These are phyloP conservation scores for Columba guinea DNA, from an alignment of 2,797 vertebrate genomes.

Conservation along the genomic window DNA sequence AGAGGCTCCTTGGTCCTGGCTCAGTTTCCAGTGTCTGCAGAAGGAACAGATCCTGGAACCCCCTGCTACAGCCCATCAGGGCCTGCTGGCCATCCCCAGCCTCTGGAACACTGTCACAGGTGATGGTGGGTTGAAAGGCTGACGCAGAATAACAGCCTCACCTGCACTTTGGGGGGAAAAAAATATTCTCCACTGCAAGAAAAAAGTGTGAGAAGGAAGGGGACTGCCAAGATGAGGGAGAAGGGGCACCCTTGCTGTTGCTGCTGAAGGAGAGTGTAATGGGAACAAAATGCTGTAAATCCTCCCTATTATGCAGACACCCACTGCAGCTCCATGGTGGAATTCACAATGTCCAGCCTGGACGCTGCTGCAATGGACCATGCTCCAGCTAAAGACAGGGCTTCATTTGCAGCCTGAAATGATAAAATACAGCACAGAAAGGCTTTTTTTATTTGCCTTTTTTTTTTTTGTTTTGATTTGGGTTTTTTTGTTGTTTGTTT, in stretches of 20 bases:
- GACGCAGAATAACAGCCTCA: not conserved
- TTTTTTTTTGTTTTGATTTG: too few species aligned
- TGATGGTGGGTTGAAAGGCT: not conserved
- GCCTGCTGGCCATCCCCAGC: rapidly evolving
- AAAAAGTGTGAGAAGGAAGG: not conserved
- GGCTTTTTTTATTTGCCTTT: not conserved
- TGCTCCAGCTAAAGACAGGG: not conserved
- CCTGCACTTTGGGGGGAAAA: not conserved
- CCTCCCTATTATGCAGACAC: rapidly evolving
- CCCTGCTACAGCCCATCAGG: rapidly evolving
- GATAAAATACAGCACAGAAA: not conserved
- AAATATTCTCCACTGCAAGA: not conserved
- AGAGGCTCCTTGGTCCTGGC: not conserved
- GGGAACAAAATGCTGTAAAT: not conserved
- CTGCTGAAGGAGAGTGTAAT: not conserved
- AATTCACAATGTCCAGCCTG: not conserved
- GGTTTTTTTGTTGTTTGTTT: too few species aligned
- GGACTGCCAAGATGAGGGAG: not conserved
- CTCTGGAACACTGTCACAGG: rapidly evolving
- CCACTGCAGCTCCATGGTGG: not conserved
- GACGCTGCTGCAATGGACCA: rapidly evolving
- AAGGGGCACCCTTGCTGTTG: not conserved
- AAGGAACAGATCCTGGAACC: not conserved
- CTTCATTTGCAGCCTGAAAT: not conserved
- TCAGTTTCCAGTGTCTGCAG: not conserved